Evolutionary conservation across 2,113 vertebrate species (phyloP), one percentile per base, ranked within the genome.

Genomic region (Tyrannus savana): DNA sequence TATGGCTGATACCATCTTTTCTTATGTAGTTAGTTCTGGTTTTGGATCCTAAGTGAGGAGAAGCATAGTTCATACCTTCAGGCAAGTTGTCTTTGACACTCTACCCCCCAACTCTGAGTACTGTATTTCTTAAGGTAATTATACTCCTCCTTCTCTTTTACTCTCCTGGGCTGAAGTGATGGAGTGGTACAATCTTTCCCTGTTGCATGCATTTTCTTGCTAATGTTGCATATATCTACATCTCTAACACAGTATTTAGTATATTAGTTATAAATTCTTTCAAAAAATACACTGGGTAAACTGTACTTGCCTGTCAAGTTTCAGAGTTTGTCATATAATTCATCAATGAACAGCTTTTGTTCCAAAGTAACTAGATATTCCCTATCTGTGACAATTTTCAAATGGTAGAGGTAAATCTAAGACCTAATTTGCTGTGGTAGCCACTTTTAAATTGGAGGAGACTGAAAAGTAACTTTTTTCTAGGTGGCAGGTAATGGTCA

Each of bases 81-180:
- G 47, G 18, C 62, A 81, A 59, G 19, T 49, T 75, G 9, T 74
- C 31, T 62, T 87, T 89, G 33, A n/a, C 14, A 18, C 18, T 12
- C 6, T 7, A 3, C 4, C 3, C 4, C n/a, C 10, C 14, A 39
- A 2, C 16, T n/a, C 30, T 7, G 11, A 52, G 17, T 69, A 53
- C 18, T 68, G 27, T 52, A 33, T 76, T 52, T 89, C 35, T 66
- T 59, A 14, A 47, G 16, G 12, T 73, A 50, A 44, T 66, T 41
- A 23, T 21, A 56, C 4, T 60, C 2, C 5, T 62, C 3, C 18
- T 69, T 9, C 23, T 28, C 24, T 79, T 66, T 64, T 64, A 23
- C 3, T 91, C 12, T 35, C 1, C 46, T 53, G 39, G 18, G 7
- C 13, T 49, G 78, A n/a, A 84, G 7, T 63, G 76, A 5, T 69